A percentile compares a stretch with the other conserved stretches of the same genome.
Evolutionary conservation across 2,888 invertebrate genomes (phyloP).

Genomic region (Pelosia muscerda): DNA sequence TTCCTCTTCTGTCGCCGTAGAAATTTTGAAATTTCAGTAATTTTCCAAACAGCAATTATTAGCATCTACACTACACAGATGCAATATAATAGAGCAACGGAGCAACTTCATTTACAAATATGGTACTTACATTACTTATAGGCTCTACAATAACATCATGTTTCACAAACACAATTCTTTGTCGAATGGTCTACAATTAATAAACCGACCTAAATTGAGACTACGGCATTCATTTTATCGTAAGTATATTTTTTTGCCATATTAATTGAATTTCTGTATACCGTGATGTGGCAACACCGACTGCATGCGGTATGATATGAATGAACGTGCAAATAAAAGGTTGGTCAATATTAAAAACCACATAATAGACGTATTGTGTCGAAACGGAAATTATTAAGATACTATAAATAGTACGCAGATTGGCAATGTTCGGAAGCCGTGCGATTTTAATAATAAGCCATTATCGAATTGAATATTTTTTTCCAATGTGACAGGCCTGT

Average conservation of each 20-base stretch:
- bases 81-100: neutral
- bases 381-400: constrained; percentile 22
- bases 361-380: constrained; percentile 21
- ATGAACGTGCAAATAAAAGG: constrained; percentile 18
- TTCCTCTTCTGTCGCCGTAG: no score
- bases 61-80: no score
- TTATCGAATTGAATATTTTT: no score
- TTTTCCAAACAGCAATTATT: no score
- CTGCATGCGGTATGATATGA: constrained; percentile 12
- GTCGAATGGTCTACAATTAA: constrained; percentile 25
- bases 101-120: neutral
- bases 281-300: constrained; percentile 14
- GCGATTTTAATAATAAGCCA: neutral
- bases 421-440: neutral
- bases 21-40: no score
- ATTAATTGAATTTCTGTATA: constrained; percentile 42
- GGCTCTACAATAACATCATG: neutral
- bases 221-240: constrained; percentile 44
- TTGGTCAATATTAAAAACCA: constrained; percentile 11
- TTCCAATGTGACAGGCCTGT: no score
- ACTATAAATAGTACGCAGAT: neutral
- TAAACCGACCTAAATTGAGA: constrained; percentile 31
- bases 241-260: constrained; percentile 31
- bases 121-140: no score
- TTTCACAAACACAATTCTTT: constrained; percentile 35